Evolutionary conservation across 2,888 invertebrate species (phyloP).

Genomic region (Cerastis leucographa): DNA sequence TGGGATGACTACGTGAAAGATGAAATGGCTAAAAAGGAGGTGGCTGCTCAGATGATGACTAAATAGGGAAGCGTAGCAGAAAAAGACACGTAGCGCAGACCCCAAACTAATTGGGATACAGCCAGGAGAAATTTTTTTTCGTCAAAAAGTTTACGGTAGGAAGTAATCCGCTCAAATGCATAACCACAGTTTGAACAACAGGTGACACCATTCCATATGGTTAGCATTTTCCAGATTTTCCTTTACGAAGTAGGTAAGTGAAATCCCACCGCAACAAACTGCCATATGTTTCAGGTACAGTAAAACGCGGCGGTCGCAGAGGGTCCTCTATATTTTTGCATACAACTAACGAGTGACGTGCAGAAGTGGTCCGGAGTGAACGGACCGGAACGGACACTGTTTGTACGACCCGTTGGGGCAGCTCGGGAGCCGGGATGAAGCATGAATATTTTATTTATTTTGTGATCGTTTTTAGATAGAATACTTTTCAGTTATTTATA

Average conservation of each 20-base stretch:
- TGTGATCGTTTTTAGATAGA: background rate
- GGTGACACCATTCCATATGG: background rate
- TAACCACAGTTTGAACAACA: background rate
- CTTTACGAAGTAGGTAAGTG: background rate
- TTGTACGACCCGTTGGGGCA: conserved; percentile 66
- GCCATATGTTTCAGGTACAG: conserved; percentile 27
- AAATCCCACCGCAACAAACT: background rate
- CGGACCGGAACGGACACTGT: conserved; percentile 81
- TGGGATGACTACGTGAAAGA: background rate
- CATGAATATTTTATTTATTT: background rate
- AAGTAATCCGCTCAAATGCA: background rate
- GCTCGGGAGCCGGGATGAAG: conserved; percentile 28
- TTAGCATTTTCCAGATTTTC: background rate
- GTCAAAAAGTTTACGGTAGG: background rate
- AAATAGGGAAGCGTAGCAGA: background rate
- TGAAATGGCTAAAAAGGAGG: background rate
- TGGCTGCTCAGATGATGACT: background rate
- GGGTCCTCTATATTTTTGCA: conserved; percentile 65
- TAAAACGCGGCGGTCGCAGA: conserved; percentile 34
- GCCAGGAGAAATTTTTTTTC: background rate
- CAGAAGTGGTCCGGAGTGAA: conserved; percentile 76
- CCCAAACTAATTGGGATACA: background rate
- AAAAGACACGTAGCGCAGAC: background rate
- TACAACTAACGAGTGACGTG: conserved; percentile 68
- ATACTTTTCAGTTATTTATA: background rate